A percentile compares a stretch with the other conserved stretches of the same genome.
Evolutionary conservation across 2,113 vertebrate genomes (phyloP).

Genomic region (Macroglossus sobrinus): DNA sequence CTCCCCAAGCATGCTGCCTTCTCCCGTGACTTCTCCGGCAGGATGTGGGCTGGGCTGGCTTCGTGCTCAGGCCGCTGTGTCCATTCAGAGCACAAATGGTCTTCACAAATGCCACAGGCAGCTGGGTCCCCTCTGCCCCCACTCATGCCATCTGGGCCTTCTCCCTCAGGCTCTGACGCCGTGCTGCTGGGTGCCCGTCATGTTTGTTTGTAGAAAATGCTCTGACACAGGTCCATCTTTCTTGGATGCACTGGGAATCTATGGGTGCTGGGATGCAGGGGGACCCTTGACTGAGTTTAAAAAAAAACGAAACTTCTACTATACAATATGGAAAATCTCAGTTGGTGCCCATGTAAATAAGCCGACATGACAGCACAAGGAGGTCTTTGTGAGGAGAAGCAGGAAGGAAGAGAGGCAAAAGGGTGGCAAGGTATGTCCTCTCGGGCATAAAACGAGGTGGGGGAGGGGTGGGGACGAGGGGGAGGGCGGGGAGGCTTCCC

Average conservation of each 20-base stretch:
- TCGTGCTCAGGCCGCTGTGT: not conserved
- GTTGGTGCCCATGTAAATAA: not conserved
- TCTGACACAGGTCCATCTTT: not conserved
- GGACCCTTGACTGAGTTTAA: not conserved
- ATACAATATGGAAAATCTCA: not conserved
- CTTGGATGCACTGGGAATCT: not conserved
- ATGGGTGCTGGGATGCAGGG: fast-evolving
- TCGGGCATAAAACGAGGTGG: fast-evolving
- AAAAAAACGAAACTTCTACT: not conserved
- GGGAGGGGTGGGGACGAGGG: not conserved
- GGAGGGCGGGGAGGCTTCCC: not conserved
- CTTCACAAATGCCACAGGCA: not conserved
- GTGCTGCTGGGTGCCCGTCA: fast-evolving
- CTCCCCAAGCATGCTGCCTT: not conserved
- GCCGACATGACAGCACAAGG: not conserved
- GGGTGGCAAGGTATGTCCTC: not conserved
- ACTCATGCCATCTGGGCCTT: fast-evolving
- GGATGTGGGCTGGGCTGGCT: not conserved
- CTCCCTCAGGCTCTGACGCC: not conserved
- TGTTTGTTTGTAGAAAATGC: not conserved
- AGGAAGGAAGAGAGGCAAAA: not conserved
- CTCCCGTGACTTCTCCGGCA: not conserved
- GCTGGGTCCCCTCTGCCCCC: too few relatives aligned
- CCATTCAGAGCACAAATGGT: not conserved
- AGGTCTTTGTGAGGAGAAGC: not conserved